Base-by-base conservation (phyloP, 2,888 invertebrate genomes). In the Xylocampa areola region DNA sequence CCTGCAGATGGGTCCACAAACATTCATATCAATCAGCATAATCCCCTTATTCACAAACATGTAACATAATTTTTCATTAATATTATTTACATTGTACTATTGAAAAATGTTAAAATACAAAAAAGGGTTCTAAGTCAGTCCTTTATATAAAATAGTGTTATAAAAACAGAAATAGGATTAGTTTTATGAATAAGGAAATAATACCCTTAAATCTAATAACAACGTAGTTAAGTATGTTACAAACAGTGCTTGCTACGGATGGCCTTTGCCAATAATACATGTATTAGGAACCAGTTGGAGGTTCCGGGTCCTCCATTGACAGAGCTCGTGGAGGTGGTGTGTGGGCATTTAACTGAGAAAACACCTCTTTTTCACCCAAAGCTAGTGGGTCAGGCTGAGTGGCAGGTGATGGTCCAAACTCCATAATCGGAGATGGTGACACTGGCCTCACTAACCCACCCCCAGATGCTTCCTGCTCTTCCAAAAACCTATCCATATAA, bases 401-500 rank as follows among this genome's bases (percentile, higher is more conserved):
- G 17, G 88, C 88, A 5, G 91, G 89, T 4, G 89, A 88, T 6
- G 68, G 92, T 47, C 87, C 87, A 68, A 89, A 94, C 7, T 92
- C 91, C 90, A 94, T 90, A 85, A 96, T 96, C 0, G 97, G 97
- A 6, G 92, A 84, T 10, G 97, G 97, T 19, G 97, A 96, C 51
- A 88, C 88, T 5, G 89, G 88, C 41, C 91, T 78, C 2, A 91
- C 87, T n/a, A 88, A 79, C 5, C 96, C 96, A 17, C 96, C 92
- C n/a, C 96, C 94, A 50, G 96, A 95, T n/a, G 95, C 94, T 77
- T 97, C 97, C 86, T 97, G 97, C 82, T 98, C 98, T 84, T 97
- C 97, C 77, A 98, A 93, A 89, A 98, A 98, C 76, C 98, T 95
- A 83, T 98, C 98, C 98, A 98, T 98, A 84, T 98, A 98, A 90